Evolutionary conservation across 1,140 invertebrate genomes (phyloP), one percentile per base, ranked within the genome.

Genomic region (Brachionus angularis): DNA sequence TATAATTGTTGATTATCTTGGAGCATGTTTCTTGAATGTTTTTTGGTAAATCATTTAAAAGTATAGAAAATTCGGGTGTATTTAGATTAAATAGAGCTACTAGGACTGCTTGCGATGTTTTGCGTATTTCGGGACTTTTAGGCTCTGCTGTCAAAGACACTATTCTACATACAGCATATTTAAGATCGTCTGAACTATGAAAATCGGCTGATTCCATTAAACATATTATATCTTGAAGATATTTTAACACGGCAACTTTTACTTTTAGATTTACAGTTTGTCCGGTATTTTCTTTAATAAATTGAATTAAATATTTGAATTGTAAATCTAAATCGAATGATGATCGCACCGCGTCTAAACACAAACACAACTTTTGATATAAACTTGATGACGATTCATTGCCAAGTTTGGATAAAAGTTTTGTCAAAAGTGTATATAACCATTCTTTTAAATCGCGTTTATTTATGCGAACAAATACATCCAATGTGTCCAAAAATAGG

Each of bases 11-110:
- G n/a, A 93, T 86, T n/a, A 92, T 85, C 47, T 86, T 86, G 62
- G 88, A 86, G 36, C 90, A 91, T 27, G 88, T 84, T 75, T 91
- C 89, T 79, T 88, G 87, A 78, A 88, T 90, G 71, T 87, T 87
- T 77, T 90, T 88, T 16, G 91, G 88, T 71, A 96, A 82, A 70
- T 88, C 87, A 39, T 88, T 86, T 74, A 96, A 83, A 71, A 94
- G 84, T 78, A 89, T 86, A 10, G 91, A 93, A 72, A 91, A 87
- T 79, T 91, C 89, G 1, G 91, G 86, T 42, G 89, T 87, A 81
- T 93, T 92, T 69, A 91, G 85, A 84, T 93, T 91, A 80, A 93
- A 96, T 25, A 96, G 83, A 4, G 88, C 87, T 47, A 91, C 86
- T 46, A 96, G 82, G 42, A 91, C 89, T 49, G 86, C 85, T 71